Evolutionary conservation across 2,888 invertebrate species (phyloP).

Genomic region (Parnassius apollo): DNA sequence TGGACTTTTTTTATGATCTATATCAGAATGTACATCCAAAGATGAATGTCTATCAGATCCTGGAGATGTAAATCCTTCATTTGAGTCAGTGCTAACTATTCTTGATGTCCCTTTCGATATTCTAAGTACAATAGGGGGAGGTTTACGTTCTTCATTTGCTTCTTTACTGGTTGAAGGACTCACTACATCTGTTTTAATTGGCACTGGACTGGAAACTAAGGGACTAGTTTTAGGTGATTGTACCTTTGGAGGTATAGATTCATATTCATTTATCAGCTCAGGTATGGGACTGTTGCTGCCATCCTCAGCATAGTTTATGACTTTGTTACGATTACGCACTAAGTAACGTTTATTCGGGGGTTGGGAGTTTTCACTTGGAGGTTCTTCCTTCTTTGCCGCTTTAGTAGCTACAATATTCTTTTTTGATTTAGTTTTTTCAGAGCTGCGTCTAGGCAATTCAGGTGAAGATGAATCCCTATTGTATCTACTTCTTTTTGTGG

Average conservation of each 20-base stretch:
- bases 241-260: conserved; percentile 56
- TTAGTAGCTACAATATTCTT: conserved; percentile 67
- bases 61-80: conserved; percentile 81
- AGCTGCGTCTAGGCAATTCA: conserved; percentile 68
- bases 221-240: conserved; percentile 73
- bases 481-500: conserved; percentile 61
- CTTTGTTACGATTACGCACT: conserved; percentile 80
- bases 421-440: conserved; percentile 67
- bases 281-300: conserved; percentile 78
- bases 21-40: conserved; percentile 69
- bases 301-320: conserved; percentile 84
- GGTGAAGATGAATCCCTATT: conserved; percentile 75
- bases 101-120: conserved; percentile 90
- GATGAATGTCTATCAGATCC: conserved; percentile 76
- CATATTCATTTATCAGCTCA: conserved; percentile 64
- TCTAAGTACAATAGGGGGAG: conserved; percentile 92
- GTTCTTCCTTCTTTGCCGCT: conserved; percentile 71
- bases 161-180: conserved; percentile 77
- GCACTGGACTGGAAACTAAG: conserved; percentile 60
- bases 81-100: conserved; percentile 84
- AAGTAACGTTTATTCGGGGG: conserved; percentile 77
- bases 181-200: conserved; percentile 60
- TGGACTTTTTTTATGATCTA: conserved; percentile 69
- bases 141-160: conserved; percentile 72
- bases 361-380: conserved; percentile 59